These are phyloP conservation scores for Corynorhinus townsendii DNA, from an alignment of 2,113 vertebrate genomes.

Conservation along the genomic window DNA sequence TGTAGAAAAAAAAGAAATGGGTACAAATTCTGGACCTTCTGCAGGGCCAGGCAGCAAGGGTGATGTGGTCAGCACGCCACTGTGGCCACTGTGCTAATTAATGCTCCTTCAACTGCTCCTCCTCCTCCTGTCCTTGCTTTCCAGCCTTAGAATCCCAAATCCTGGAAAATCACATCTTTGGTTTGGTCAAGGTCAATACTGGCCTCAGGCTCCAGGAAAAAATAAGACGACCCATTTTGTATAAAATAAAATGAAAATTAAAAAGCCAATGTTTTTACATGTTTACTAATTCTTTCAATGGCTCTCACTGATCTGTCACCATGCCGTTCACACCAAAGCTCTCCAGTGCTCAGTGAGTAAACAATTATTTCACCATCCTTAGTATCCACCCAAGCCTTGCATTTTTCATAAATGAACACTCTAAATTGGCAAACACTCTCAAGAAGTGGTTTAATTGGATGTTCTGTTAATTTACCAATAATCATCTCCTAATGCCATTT, in stretches of 20 bases:
- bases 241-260: neutral
- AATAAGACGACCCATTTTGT: neutral
- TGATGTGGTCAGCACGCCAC: neutral
- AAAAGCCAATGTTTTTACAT: neutral
- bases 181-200: neutral
- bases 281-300: neutral
- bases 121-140: neutral
- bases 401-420: neutral
- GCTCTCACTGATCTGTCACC: neutral
- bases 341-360: neutral
- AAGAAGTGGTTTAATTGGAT: constrained; percentile 15
- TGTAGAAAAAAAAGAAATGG: neutral
- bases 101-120: neutral
- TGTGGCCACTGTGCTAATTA: neutral
- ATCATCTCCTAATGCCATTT: constrained; percentile 44
- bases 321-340: neutral
- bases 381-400: neutral
- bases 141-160: neutral
- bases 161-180: neutral
- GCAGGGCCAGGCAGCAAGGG: neutral
- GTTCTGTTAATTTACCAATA: constrained; percentile 47
- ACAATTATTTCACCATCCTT: neutral
- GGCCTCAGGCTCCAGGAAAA: neutral
- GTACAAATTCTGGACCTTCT: neutral
- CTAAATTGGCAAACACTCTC: neutral